Base-by-base conservation (phyloP, 1,140 invertebrate species). In the Panagrolaimus sp. region DNA sequence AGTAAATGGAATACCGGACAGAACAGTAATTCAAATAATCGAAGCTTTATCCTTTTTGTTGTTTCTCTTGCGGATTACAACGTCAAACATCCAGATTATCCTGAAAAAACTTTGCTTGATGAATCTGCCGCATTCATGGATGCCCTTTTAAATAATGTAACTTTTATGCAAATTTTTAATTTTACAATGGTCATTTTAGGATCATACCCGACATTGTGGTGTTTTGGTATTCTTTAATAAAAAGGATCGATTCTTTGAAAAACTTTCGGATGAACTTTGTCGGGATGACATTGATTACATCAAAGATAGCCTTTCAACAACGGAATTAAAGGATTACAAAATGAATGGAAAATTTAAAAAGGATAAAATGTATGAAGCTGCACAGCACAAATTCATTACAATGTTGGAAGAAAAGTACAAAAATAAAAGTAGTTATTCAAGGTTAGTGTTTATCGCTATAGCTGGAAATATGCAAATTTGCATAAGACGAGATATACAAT, bases 201-300 rank as follows among this genome's bases (percentile, higher is more conserved):
- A 17, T 12, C 52, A 58, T 21, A 58, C 52, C 17, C 52, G 52
- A 4, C 52, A 58, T 58, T 58, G 52, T 26, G 52, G 52, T 12
- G 21, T 58, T 21, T 8, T 58, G 15, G 28, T 58, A 58, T 58
- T 58, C n/a, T 58, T 58, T n/a, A 58, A 58, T n/a, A 58, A 58
- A 8, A 58, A 58, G 52, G 52, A 58, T 28, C 21, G 52, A 58
- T 58, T 58, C 52, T 28, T 58, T 58, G 52, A 58, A 58, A 58
- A 58, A 14, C 21, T 58, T n/a, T 21, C 52, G 3, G 52, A 58
- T 58, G 21, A 21, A 58, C 10, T 28, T 12, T 58, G 52, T 58
- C 52, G 52, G 1, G 52, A 58, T 28, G 52, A 58, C 8, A 58
- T 58, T 12, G 28, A 58, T 10, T 58, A 21, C 1, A 58, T 58